Base-by-base conservation (phyloP, 2,888 invertebrate genomes). In the Aphodius sticticus region DNA sequence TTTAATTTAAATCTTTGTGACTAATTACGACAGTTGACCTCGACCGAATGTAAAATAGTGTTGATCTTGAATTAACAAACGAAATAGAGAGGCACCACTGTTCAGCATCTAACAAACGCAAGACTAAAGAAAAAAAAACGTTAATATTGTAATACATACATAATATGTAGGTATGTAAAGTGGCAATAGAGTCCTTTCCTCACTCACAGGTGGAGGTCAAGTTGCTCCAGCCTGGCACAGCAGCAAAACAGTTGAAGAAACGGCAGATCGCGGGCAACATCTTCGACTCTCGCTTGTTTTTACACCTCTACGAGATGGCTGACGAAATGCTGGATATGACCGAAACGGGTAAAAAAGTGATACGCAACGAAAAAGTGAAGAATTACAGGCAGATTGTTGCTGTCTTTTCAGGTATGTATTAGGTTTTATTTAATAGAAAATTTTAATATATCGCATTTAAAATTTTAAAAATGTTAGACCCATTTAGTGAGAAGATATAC, bases 361-460 rank as follows among this genome's bases (percentile, higher is more conserved):
- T 1, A 35, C 69, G 74, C 6, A 74, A 77, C 35, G 35, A 69
- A 35, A n/a, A 16, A 16, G 69, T 77, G 16, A 76, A 74, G 14
- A 77, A 79, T 35, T 79, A 77, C 76, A 77, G 79, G 16, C 79
- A 79, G 36, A 79, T 77, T 36, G 76, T 72, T 74, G 79, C 79
- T 9, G 76, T 79, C 0, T 79, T 72, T 14, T 76, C 79, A 26
- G 79, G 79, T 79, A 77, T 16, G 79, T 77, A 12, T n/a, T 26
- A 26, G 53, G 1, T 53, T 7, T 9, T 5, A 3, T 53, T 53
- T 53, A 9, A 12, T 53, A 53, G 12, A 53, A 12, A 9, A 53
- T 53, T 53, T 53, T 2, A 53, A 12, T 53, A 26, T 53, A 38
- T 53, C 1, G 2, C 1, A 53, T 53, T 2, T 12, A 5, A 53